Conservation (phyloP, 2,797 vertebrate species). For the Spea hammondii region DNA sequence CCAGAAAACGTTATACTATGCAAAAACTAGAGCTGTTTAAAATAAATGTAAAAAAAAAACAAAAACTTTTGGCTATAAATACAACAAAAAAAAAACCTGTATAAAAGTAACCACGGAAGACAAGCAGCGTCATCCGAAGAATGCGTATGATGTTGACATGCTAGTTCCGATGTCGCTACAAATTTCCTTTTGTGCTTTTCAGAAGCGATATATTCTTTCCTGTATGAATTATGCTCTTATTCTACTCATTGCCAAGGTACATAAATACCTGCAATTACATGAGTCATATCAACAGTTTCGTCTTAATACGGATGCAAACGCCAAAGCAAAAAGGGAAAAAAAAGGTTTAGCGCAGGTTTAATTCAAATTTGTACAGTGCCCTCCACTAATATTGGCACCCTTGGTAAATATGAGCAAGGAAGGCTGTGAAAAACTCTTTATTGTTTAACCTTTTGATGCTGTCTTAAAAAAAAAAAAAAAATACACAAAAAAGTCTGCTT, state of each 20-base stretch:
- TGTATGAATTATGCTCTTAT: slow-evolving; percentile 4
- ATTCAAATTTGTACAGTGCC: neutral
- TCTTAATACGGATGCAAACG: neutral
- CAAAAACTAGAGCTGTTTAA: too few relatives aligned
- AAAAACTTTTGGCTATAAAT: too few relatives aligned
- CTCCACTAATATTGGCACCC: too few relatives aligned
- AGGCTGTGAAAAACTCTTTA: too few relatives aligned
- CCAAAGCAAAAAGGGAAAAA: neutral
- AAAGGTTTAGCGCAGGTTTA: neutral
- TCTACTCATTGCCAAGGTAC: slow-evolving; percentile 1
- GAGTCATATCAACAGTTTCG: neutral
- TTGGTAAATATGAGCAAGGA: too few relatives aligned
- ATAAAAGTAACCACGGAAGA: too few relatives aligned
- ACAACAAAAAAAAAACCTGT: too few relatives aligned
- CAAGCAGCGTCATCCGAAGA: neutral
- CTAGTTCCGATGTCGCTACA: neutral
- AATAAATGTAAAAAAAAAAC: too few relatives aligned
- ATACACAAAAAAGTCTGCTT: too few relatives aligned
- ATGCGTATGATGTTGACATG: neutral
- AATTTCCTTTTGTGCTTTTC: slow-evolving; percentile 6
- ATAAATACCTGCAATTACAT: slow-evolving; percentile 2
- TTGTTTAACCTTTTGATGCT: too few relatives aligned
- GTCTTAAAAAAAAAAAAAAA: too few relatives aligned
- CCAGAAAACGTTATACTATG: too few relatives aligned
- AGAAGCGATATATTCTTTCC: neutral